Evolutionary conservation across 2,797 vertebrate genomes (phyloP).

Genomic region (Galago senegalensis): DNA sequence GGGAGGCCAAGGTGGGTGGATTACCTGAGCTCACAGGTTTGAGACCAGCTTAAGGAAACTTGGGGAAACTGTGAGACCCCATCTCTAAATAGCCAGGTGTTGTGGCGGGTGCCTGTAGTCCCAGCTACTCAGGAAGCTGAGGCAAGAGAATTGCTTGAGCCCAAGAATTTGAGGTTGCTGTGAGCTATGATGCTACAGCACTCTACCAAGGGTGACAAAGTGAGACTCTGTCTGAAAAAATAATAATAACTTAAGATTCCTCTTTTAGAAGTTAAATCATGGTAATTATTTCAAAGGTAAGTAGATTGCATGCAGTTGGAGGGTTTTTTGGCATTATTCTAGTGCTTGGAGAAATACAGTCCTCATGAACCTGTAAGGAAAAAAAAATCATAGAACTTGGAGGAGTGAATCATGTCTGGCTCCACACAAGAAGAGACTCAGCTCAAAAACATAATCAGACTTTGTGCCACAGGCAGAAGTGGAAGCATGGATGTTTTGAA

Average conservation of each 20-base stretch:
- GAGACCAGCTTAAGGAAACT: too few species aligned
- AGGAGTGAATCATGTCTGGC: not conserved
- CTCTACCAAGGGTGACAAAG: too few species aligned
- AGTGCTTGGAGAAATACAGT: not conserved
- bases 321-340: conserved; percentile 45
- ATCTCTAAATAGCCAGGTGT: too few species aligned
- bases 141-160: too few species aligned
- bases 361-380: not conserved
- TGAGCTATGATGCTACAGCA: too few species aligned
- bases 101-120: too few species aligned
- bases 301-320: not conserved
- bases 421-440: not conserved
- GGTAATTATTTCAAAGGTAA: conserved; percentile 38
- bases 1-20: too few species aligned
- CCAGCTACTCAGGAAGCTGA: too few species aligned
- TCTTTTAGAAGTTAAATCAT: conserved; percentile 45
- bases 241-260: conserved; percentile 32
- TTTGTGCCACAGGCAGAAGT: not conserved
- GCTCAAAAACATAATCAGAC: not conserved
- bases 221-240: too few species aligned
- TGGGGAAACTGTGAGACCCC: too few species aligned
- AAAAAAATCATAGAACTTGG: not conserved
- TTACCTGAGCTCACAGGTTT: too few species aligned
- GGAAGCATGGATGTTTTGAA: not conserved
- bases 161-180: too few species aligned